Conservation (phyloP, 1,140 invertebrate genomes). For the Lepidurus arcticus region DNA sequence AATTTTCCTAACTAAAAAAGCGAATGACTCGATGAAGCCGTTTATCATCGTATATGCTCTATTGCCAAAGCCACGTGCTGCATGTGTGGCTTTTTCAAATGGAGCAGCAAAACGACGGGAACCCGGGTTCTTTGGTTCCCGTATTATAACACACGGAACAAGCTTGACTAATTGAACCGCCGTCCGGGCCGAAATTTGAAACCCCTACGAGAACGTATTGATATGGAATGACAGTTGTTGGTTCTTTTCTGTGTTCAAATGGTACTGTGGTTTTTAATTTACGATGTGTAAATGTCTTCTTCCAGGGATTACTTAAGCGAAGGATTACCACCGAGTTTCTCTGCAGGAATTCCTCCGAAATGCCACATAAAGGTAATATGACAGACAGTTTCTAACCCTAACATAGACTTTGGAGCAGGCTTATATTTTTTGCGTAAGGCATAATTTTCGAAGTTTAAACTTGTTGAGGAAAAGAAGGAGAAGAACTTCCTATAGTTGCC, state of each 20-base stretch:
- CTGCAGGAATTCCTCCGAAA: background rate
- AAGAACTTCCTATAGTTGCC: too few species aligned
- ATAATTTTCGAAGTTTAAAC: background rate
- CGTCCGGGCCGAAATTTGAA: background rate
- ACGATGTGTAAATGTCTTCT: background rate
- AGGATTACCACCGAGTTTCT: background rate
- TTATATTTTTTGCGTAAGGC: background rate
- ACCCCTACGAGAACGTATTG: background rate
- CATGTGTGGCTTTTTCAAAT: background rate
- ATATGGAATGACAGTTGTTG: background rate
- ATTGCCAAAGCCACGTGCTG: slow-evolving; percentile 9
- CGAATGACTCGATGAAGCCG: background rate
- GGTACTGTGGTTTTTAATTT: too few species aligned
- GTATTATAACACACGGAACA: background rate
- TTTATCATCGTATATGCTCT: background rate
- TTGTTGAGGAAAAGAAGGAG: background rate
- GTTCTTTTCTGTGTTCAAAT: too few species aligned
- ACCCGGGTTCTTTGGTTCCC: background rate
- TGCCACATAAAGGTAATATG: slow-evolving; percentile 6
- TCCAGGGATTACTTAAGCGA: background rate
- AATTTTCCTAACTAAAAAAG: background rate
- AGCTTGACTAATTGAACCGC: background rate
- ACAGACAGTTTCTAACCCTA: background rate
- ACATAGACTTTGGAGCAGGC: background rate
- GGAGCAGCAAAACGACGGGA: background rate